Base-by-base conservation (phyloP, 2,113 vertebrate genomes). In the Cavia porcellus region DNA sequence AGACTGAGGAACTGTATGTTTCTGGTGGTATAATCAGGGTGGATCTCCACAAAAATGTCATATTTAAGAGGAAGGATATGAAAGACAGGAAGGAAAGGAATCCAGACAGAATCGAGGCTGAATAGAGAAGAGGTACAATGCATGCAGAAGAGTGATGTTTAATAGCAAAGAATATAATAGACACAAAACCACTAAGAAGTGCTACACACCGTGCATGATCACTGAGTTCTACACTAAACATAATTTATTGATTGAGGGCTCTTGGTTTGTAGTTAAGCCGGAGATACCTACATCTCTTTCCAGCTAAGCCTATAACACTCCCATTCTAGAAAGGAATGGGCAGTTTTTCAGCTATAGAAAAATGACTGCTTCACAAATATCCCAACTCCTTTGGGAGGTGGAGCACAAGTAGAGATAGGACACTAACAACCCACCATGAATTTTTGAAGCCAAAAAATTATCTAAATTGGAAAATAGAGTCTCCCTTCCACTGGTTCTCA, bases 41-140 rank as follows among this genome's bases (percentile, higher is more conserved):
- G 35, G 10, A n/a, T 24, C 2, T 87, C 6, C 0, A 6, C 1
- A 30, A 15, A 62, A 55, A n/a, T 42, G 1, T 75, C 3, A 12
- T 15, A 77, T n/a, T 30, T 52, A 52, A 47, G 28, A 92, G 42
- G 3, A 52, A n/a, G 91, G 82, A 68, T 30, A 2, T 64, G 32
- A 1, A 94, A 77, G 22, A 68, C 4, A 3, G 30, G 17, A 86
- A n/a, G 22, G 30, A 88, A 87, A 50, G 4, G 59, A 81, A n/a
- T 55, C 22, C 7, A 57, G 50, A 5, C 28, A 84, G 10, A 81
- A 61, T 47, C 5, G 80, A 80, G 38, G 0, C 55, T 52, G 22
- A 20, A 14, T 0, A 2, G 47, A 66, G 35, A 19, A n/a, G 24
- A 32, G 59, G 8, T 55, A 70, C 61, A 86, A 28, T 3, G 3